Percentiles rank a stretch among this genome's conserved stretches.
Evolutionary conservation across 2,888 invertebrate species (phyloP).

Genomic region (Thelaira solivaga): DNA sequence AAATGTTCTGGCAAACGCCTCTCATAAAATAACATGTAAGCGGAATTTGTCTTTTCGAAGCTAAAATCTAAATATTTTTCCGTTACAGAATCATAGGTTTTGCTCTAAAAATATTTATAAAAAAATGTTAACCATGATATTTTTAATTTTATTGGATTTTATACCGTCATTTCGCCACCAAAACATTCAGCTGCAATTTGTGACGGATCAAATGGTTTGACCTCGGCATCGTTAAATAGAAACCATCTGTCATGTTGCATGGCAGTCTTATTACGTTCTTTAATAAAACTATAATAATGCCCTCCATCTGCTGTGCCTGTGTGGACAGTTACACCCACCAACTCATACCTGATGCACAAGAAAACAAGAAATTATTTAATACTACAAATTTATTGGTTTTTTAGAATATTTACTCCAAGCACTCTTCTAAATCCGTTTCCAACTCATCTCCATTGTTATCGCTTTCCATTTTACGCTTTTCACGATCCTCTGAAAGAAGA

Average conservation of each 20-base stretch:
- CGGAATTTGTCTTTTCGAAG: slow-evolving; percentile 98
- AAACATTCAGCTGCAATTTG: slow-evolving; percentile 97
- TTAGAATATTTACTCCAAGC: slow-evolving; percentile 82
- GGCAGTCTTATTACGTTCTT: slow-evolving; percentile 84
- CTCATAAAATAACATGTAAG: slow-evolving; percentile 98
- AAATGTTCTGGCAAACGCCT: slow-evolving; percentile 80
- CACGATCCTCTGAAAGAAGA: slow-evolving; percentile 80
- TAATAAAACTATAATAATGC: slow-evolving; percentile 96
- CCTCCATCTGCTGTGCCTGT: slow-evolving; percentile 99
- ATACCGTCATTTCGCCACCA: slow-evolving; percentile 96
- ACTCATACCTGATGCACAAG: slow-evolving; percentile 81
- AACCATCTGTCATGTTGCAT: slow-evolving; percentile 92
- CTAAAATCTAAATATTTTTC: slow-evolving; percentile 98
- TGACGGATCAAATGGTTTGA: slow-evolving; percentile 95
- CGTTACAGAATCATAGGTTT: slow-evolving; percentile 96
- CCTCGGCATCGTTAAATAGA: slow-evolving; percentile 94
- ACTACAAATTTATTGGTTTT: background rate
- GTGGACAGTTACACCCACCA: slow-evolving; percentile 96
- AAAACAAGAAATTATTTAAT: slow-evolving; percentile 49
- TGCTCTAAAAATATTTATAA: slow-evolving; percentile 83
- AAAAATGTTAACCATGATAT: too few relatives aligned
- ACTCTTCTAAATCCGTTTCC: slow-evolving; percentile 81
- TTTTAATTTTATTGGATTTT: background rate
- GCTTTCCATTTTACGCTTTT: slow-evolving; percentile 77
- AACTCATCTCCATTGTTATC: slow-evolving; percentile 66